Evolutionary conservation across 2,888 invertebrate species (phyloP).

Genomic region (Sturmia bella): DNA sequence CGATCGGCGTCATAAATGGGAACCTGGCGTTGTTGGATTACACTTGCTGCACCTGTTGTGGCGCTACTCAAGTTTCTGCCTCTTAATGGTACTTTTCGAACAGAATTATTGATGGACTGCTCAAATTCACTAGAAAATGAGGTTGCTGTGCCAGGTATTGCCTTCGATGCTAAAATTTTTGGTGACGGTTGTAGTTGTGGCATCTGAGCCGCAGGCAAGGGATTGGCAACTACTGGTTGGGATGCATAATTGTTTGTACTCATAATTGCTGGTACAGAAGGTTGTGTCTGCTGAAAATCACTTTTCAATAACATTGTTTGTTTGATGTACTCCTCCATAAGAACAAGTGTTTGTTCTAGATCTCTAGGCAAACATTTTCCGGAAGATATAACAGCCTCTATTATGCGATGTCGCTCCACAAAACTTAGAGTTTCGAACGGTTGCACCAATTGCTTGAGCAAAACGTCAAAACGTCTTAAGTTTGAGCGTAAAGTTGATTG

Average conservation of each 20-base stretch:
- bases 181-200: conserved; percentile 55
- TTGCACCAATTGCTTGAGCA: conserved; percentile 73
- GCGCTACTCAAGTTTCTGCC: conserved; percentile 18
- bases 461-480: conserved; percentile 74
- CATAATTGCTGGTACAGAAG: conserved; percentile 27
- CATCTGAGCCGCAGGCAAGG: conserved; percentile 49
- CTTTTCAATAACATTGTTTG: conserved; percentile 24
- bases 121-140: conserved; percentile 22
- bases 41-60: conserved; percentile 7
- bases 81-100: conserved; percentile 38
- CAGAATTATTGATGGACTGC: conserved; percentile 7
- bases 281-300: background rate
- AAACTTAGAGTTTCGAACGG: conserved; percentile 71
- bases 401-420: conserved; percentile 73
- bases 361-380: conserved; percentile 72
- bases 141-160: background rate
- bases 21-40: conserved; percentile 56
- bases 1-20: conserved; percentile 71
- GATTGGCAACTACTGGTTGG: background rate
- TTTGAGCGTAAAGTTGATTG: conserved; percentile 70
- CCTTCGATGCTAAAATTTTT: conserved; percentile 43
- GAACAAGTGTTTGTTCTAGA: conserved; percentile 73
- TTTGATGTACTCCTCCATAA: conserved; percentile 75
- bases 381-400: conserved; percentile 74
- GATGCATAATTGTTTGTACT: conserved; percentile 39